These are phyloP conservation scores for Porites divaricata DNA, from an alignment of 92 coral and sea anemone species.

Conservation along the genomic window DNA sequence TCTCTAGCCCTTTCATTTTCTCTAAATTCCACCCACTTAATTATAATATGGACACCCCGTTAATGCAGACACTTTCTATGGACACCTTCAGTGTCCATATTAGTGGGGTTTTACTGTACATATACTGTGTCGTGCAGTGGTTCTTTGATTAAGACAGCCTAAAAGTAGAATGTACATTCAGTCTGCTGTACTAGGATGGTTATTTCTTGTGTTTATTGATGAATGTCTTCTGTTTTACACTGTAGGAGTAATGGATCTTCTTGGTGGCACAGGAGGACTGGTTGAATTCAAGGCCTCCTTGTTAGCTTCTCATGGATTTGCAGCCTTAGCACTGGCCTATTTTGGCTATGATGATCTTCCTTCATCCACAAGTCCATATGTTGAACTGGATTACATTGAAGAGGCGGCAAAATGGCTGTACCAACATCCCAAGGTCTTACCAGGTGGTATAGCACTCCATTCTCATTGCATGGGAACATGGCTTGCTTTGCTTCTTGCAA, in stretches of 20 bases:
- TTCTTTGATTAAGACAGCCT: no score
- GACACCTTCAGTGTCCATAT: no score
- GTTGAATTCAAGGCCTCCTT: conserved; percentile 67
- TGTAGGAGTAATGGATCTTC: conserved; percentile 43
- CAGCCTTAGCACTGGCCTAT: conserved; percentile 71
- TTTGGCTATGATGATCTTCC: conserved; percentile 65
- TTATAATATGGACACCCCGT: no score
- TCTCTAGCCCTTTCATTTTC: no score
- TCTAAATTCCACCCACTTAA: no score
- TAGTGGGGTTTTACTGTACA: no score
- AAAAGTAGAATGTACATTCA: no score
- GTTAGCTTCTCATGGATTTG: conserved; percentile 78
- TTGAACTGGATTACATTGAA: conserved; percentile 69
- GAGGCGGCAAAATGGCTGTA: conserved; percentile 80
- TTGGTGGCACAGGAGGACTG: conserved; percentile 59
- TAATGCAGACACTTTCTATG: no score
- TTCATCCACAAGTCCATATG: conserved; percentile 18
- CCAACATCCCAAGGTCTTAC: conserved; percentile 56
- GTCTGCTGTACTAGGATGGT: no score
- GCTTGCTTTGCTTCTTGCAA: conserved; percentile 58
- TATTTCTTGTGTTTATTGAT: neutral
- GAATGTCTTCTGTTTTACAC: neutral
- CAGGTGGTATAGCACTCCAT: conserved; percentile 54
- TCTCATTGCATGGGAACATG: conserved; percentile 61
- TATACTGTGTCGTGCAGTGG: no score